phyloP scores from a whole-genome alignment of 2,113 vertebrate species.

The Apodemus sylvaticus region DNA sequence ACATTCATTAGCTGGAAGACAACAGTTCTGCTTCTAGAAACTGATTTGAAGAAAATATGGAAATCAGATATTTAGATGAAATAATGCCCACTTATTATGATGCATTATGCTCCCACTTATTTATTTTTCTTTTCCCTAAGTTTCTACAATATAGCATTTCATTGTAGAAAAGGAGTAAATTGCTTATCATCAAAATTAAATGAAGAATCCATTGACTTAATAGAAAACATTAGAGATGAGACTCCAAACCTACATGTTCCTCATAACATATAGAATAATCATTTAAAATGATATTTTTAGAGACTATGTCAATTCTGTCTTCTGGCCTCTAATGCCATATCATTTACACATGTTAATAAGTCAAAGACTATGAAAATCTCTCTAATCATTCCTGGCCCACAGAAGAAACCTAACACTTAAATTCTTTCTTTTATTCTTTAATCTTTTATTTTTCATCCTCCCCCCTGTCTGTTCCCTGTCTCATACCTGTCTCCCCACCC shows the following conservation, averaged over 20 bases:
- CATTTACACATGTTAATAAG: neutral
- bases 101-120: neutral
- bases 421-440: neutral
- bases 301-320: neutral
- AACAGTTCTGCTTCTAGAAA: conserved; percentile 19
- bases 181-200: neutral
- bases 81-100: neutral
- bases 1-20: neutral
- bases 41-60: neutral
- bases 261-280: neutral
- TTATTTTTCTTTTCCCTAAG: neutral
- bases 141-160: neutral
- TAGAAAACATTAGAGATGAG: neutral
- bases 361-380: neutral
- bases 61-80: neutral
- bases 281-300: neutral
- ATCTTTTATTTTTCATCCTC: no score
- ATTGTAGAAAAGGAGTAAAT: neutral
- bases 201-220: neutral
- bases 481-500: no score
- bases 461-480: no score
- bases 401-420: neutral
- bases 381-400: neutral
- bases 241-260: neutral
- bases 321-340: neutral